Evolutionary conservation across 2,113 vertebrate genomes (phyloP).

Genomic region (Thunnus thynnus): DNA sequence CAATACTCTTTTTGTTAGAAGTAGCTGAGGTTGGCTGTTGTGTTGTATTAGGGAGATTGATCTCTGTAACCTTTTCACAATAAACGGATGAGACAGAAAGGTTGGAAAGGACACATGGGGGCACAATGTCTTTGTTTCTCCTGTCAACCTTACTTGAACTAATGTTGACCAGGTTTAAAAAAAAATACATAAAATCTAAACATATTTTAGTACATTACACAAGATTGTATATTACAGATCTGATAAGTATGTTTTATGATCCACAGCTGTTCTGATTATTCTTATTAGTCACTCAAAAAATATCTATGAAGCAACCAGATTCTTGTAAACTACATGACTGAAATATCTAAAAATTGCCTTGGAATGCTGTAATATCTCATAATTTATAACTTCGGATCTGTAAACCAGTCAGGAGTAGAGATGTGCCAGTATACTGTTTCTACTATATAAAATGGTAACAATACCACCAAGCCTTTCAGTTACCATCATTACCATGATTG

Average conservation of each 20-base stretch:
- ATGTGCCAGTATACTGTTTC: too few species aligned
- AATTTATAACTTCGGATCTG: conserved; percentile 38
- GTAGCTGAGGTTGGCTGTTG: conserved; percentile 42
- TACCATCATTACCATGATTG: too few species aligned
- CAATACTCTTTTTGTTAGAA: conserved; percentile 63
- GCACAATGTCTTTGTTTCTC: neutral
- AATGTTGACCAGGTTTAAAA: neutral
- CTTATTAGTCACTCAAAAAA: neutral
- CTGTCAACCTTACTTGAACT: neutral
- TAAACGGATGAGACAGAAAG: conserved; percentile 18
- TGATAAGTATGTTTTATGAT: neutral
- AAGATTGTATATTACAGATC: neutral
- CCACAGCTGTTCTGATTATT: neutral
- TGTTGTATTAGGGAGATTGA: conserved; percentile 58
- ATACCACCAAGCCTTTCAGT: too few species aligned
- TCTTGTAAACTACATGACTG: conserved; percentile 13
- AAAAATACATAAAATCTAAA: too few species aligned
- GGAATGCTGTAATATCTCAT: conserved; percentile 26
- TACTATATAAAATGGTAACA: too few species aligned
- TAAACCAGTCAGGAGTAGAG: neutral
- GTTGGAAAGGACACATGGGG: neutral
- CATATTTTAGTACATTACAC: neutral
- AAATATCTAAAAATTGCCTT: conserved; percentile 11
- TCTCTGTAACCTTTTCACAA: conserved; percentile 39
- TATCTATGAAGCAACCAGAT: neutral